Conservation (phyloP, 1,140 invertebrate genomes). For the Meloidogyne exigua region DNA sequence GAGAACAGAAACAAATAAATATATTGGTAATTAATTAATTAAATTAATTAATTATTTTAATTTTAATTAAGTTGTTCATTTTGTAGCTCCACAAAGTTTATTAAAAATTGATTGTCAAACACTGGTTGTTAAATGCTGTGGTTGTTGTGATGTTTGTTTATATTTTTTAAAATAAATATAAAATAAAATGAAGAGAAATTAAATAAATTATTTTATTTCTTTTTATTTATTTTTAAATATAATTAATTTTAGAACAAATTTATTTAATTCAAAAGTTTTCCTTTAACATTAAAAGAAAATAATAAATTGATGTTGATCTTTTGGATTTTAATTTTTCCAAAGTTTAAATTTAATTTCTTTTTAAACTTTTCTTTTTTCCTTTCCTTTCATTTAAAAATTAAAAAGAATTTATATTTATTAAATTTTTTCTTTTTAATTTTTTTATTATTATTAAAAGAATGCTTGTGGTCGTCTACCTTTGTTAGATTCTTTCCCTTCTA, state of each 20-base stretch:
- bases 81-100: conserved; percentile 3
- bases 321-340: neutral
- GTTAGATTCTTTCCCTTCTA: neutral
- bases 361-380: neutral
- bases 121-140: conserved; percentile 14
- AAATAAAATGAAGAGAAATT: no score
- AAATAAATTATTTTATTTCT: no score
- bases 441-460: neutral
- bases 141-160: conserved; percentile 16
- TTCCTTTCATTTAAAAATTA: neutral
- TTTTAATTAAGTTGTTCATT: conserved; percentile 11
- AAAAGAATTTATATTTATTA: neutral
- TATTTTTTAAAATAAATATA: neutral
- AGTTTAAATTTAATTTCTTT: no score
- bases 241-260: no score
- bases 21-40: neutral
- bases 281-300: no score
- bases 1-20: conserved; percentile 2
- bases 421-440: neutral
- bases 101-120: conserved; percentile 20
- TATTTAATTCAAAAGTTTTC: no score
- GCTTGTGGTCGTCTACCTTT: neutral
- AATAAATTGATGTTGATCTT: neutral
- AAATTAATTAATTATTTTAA: neutral
- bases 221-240: no score